phyloP scores from a whole-genome alignment of 2,113 vertebrate species.

The Electrona antarctica region DNA sequence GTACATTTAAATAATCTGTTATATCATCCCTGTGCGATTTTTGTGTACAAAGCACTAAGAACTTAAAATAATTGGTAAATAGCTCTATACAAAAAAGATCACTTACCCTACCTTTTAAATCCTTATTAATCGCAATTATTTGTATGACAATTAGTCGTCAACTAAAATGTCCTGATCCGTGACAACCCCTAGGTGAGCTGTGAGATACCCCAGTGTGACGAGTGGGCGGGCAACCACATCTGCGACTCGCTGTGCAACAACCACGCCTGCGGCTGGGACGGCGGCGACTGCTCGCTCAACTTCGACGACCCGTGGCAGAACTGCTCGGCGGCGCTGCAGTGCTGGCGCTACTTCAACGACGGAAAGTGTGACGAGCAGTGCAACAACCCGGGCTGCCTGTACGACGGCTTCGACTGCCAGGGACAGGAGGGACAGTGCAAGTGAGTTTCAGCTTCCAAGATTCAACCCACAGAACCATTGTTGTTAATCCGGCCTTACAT shows the following conservation, averaged over 20 bases:
- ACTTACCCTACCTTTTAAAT: no score
- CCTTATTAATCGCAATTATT: no score
- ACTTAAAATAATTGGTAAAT: no score
- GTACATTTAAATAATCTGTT: no score
- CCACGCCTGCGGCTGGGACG: conserved; percentile 95
- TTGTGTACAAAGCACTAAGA: no score
- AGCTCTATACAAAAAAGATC: no score
- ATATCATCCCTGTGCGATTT: no score
- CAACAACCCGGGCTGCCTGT: conserved; percentile 91
- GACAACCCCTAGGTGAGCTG: conserved; percentile 79
- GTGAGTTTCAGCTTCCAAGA: conserved; percentile 77
- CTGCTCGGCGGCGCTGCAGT: conserved; percentile 92
- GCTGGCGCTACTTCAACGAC: conserved; percentile 96
- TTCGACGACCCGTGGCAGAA: conserved; percentile 97
- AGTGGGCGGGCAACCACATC: conserved; percentile 87
- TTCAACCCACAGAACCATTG: background rate
- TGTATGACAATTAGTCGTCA: no score
- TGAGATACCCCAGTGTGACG: conserved; percentile 83
- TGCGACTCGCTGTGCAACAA: conserved; percentile 91
- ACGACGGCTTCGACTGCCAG: conserved; percentile 97
- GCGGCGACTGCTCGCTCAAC: conserved; percentile 96
- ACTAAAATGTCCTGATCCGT: no score
- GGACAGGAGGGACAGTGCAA: conserved; percentile 92
- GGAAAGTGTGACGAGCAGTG: conserved; percentile 93
- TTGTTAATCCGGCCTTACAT: no score